phyloP scores from a whole-genome alignment of 37 sponge, comb jelly and placozoan species.

The Amphimedon queenslandica region DNA sequence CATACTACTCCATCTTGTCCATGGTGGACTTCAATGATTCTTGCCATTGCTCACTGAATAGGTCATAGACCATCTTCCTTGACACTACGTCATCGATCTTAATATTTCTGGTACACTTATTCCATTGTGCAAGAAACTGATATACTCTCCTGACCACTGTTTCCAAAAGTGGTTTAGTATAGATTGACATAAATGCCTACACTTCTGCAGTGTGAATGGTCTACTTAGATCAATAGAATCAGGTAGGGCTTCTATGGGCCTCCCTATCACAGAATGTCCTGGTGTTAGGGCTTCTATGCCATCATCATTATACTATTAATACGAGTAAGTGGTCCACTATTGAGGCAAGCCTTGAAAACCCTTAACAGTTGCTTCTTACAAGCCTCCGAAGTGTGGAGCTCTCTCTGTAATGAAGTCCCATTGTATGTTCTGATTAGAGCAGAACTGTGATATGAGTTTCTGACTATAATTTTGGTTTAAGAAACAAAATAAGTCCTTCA shows the following conservation, averaged over 20 bases:
- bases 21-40: conserved; percentile 7
- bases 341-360: conserved; percentile 23
- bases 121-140: conserved; percentile 20
- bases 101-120: conserved; percentile 7
- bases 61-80: conserved; percentile 4
- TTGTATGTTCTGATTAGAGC: conserved; percentile 20
- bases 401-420: conserved; percentile 36
- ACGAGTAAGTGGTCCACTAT: conserved; percentile 10
- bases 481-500: conserved; percentile 29
- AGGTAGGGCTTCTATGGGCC: conserved; percentile 23
- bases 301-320: conserved; percentile 19
- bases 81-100: conserved; percentile 31
- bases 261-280: conserved; percentile 38
- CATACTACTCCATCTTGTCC: conserved; percentile 30
- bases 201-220: background rate
- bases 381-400: conserved; percentile 39
- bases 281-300: conserved; percentile 37
- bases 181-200: conserved; percentile 20
- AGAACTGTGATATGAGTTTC: conserved; percentile 29
- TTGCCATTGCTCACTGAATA: conserved; percentile 26
- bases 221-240: background rate
- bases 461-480: conserved; percentile 11
- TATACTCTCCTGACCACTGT: conserved; percentile 17
- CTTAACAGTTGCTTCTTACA: conserved; percentile 37
- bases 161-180: conserved; percentile 34